These are phyloP conservation scores for Chionis minor DNA, from an alignment of 2,113 vertebrate genomes.

Conservation along the genomic window DNA sequence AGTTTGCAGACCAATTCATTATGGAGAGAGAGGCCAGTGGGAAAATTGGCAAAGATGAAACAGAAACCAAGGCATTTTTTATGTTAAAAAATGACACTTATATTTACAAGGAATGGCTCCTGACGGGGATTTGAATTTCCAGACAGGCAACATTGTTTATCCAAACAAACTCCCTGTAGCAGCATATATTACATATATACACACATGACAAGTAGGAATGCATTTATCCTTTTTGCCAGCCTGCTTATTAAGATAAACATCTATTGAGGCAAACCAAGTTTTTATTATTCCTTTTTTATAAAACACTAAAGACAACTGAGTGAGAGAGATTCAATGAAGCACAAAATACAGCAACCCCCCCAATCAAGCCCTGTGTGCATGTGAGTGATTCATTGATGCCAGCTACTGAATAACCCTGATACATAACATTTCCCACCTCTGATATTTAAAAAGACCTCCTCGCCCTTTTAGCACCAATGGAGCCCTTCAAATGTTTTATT, in stretches of 20 bases:
- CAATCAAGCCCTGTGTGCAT: neutral
- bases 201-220: conserved; percentile 33
- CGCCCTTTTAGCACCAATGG: conserved; percentile 14
- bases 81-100: conserved; percentile 23
- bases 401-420: conserved; percentile 26
- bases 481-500: conserved; percentile 56
- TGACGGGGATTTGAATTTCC: conserved; percentile 34
- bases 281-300: conserved; percentile 6
- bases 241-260: conserved; percentile 35
- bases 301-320: conserved; percentile 57
- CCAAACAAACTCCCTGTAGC: conserved; percentile 37
- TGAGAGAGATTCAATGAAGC: conserved; percentile 29
- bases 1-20: conserved; percentile 38
- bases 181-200: conserved; percentile 50
- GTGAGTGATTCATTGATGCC: conserved; percentile 31
- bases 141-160: neutral
- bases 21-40: neutral
- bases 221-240: neutral
- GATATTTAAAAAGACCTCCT: conserved; percentile 13
- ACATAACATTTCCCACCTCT: conserved; percentile 26
- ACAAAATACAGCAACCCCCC: neutral
- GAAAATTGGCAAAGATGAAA: conserved; percentile 43
- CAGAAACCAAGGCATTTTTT: conserved; percentile 25
- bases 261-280: conserved; percentile 49
- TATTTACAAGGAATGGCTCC: conserved; percentile 52